Percentiles rank a stretch among this genome's conserved stretches.
Conservation (phyloP, 1,140 invertebrate species). For the Camponotus vicinus region DNA sequence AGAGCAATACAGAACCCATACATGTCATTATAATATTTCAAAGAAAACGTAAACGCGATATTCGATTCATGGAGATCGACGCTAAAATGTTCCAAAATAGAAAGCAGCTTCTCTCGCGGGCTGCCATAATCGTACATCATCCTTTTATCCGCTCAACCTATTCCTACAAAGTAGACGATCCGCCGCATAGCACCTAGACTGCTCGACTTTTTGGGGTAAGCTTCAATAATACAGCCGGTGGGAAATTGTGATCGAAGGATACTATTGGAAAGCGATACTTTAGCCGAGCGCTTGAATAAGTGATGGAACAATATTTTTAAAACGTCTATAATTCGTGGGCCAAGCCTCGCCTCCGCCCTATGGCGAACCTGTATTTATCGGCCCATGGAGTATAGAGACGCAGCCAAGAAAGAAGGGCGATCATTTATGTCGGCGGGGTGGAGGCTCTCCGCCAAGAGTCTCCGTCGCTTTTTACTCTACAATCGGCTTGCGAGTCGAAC, state of each 20-base stretch:
- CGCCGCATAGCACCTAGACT: conserved; percentile 56
- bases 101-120: conserved; percentile 24
- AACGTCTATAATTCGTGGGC: conserved; percentile 86
- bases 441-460: conserved; percentile 27
- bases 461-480: conserved; percentile 77
- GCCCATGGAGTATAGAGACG: conserved; percentile 84
- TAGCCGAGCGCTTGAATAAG: conserved; percentile 84
- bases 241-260: conserved; percentile 84
- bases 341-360: conserved; percentile 75
- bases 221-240: conserved; percentile 84
- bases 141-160: conserved; percentile 64
- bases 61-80: conserved; percentile 23
- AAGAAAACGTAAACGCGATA: neutral
- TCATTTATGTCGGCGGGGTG: conserved; percentile 78
- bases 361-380: conserved; percentile 85
- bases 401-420: conserved; percentile 81
- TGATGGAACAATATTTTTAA: conserved; percentile 87
- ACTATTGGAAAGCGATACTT: conserved; percentile 86
- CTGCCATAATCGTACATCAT: conserved; percentile 69
- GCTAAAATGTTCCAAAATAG: conserved; percentile 44
- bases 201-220: conserved; percentile 67
- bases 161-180: conserved; percentile 67
- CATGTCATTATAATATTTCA: neutral
- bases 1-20: neutral
- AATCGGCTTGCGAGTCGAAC: conserved; percentile 72